phyloP scores from a whole-genome alignment of 2,113 vertebrate genomes.

The Empidonax traillii region DNA sequence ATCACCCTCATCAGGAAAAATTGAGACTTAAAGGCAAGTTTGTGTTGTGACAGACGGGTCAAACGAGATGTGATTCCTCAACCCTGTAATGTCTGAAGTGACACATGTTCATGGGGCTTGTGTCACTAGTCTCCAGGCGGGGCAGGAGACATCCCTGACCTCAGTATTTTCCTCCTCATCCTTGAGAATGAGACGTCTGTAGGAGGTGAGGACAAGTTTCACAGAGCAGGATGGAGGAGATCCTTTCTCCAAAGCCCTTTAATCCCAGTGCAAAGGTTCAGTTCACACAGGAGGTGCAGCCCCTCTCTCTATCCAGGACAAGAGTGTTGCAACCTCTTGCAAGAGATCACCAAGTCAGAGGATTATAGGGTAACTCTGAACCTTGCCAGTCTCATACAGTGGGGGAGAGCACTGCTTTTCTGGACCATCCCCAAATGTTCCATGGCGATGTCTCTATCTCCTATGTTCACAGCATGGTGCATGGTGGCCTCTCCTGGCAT shows the following conservation, averaged over 20 bases:
- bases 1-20: neutral
- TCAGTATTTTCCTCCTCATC: neutral
- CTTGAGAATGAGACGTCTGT: neutral
- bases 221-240: neutral
- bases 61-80: neutral
- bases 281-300: neutral
- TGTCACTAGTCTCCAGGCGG: neutral
- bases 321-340: neutral
- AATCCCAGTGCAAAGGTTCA: neutral
- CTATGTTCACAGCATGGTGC: neutral
- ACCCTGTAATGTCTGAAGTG: accelerated
- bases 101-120: neutral
- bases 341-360: neutral
- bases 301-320: neutral
- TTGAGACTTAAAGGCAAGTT: neutral
- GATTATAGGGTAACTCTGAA: neutral
- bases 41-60: neutral
- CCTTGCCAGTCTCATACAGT: neutral
- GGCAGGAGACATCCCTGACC: neutral
- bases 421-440: neutral
- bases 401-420: neutral
- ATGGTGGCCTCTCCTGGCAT: neutral
- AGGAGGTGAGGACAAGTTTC: neutral
- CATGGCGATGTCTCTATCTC: neutral
- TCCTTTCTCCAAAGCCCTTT: neutral